Base-by-base conservation (phyloP, 2,888 invertebrate genomes). In the Polietes domitor region DNA sequence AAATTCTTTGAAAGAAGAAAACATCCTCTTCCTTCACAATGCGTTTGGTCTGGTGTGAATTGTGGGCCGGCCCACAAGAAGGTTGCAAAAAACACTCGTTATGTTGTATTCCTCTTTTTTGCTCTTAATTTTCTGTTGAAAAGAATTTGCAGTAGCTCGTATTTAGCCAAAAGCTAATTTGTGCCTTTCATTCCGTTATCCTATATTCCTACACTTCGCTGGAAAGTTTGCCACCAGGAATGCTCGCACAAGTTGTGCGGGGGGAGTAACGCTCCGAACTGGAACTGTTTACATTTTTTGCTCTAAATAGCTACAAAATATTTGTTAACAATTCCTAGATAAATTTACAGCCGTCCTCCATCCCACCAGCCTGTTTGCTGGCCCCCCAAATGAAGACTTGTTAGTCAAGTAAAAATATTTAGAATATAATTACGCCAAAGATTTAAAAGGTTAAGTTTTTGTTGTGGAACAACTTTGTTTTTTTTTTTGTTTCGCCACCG, bases 81-180 rank as follows among this genome's bases (percentile, higher is more conserved):
- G n/a, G n/a, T 7, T 21, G 1, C 19, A 4, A 53, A 53, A 53
- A 21, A 53, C 19, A 9, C 53, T 19, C 24, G 24, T 53, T 53
- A 2, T 50, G 17, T 43, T 50, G 50, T 17, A 6, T 50, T 19
- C 50, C 50, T n/a, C n/a, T 28, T 32, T n/a, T 55, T 21, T n/a
- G 17, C 0, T 61, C 61, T 61, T 28, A 4, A 61, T 37, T 65
- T 65, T 65, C 65, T n/a, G 21, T 2, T 65, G n/a, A 41, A 65
- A 65, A 65, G 17, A 10, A 65, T 65, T 61, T 3, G 21, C 19
- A 41, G 19, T 41, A 37, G 19, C 37, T 65, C 41, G 37, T 65
- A 58, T 61, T 77, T 77, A 70, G 61, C 58, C 68, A 47, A 32
- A 58, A 77, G 70, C 77, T 55, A 76, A 68, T 76, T 76, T 43